Conservation (phyloP, 2,797 vertebrate genomes). For the Danio kyathit region DNA sequence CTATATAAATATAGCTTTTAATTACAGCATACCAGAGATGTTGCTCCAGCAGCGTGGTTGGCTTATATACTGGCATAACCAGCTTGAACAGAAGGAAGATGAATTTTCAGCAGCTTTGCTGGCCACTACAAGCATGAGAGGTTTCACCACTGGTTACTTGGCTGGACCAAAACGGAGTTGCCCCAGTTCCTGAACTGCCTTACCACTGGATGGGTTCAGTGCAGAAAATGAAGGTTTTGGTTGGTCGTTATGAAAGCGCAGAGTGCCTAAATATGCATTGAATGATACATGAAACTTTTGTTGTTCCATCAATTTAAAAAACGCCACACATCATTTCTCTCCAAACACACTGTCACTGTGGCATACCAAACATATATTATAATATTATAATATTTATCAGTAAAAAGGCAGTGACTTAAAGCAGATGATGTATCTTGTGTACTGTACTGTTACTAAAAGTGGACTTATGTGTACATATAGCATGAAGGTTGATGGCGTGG, state of each 20-base stretch:
- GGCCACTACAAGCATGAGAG: slow-evolving; percentile 41
- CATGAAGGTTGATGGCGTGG: slow-evolving; percentile 23
- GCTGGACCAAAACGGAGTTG: slow-evolving; percentile 46
- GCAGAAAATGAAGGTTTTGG: slow-evolving; percentile 21
- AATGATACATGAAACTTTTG: neutral
- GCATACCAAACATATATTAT: slow-evolving; percentile 20
- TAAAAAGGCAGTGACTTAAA: slow-evolving; percentile 12
- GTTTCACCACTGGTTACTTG: slow-evolving; percentile 47
- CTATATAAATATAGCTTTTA: slow-evolving; percentile 47
- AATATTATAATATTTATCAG: slow-evolving; percentile 45
- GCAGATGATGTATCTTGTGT: slow-evolving; percentile 30
- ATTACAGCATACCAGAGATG: slow-evolving; percentile 50
- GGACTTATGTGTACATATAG: slow-evolving; percentile 37
- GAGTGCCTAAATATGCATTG: slow-evolving; percentile 43
- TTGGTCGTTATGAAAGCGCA: slow-evolving; percentile 32
- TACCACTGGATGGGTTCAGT: slow-evolving; percentile 35
- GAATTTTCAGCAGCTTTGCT: slow-evolving; percentile 32
- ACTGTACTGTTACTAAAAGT: slow-evolving; percentile 29
- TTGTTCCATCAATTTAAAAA: neutral
- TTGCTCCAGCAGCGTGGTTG: slow-evolving; percentile 41
- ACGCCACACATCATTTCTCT: neutral
- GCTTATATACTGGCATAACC: slow-evolving; percentile 43
- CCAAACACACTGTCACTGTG: slow-evolving; percentile 32
- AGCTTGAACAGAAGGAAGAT: slow-evolving; percentile 45
- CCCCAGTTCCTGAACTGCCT: slow-evolving; percentile 35